phyloP scores from a whole-genome alignment of 1,140 invertebrate genomes.

The Lordiphosa clarofinis region DNA sequence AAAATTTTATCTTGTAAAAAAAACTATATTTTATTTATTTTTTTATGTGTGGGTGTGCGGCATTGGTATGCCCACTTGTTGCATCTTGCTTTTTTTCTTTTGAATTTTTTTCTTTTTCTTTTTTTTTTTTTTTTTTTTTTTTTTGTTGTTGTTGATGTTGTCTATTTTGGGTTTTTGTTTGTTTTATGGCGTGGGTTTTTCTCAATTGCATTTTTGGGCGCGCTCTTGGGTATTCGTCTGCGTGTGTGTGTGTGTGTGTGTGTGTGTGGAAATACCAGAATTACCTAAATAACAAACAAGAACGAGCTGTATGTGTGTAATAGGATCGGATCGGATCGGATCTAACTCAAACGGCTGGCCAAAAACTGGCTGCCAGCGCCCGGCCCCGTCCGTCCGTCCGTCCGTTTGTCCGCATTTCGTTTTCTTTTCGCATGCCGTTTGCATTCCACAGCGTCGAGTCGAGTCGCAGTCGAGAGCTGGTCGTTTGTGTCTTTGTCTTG shows the following conservation, averaged over 20 bases:
- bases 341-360: constrained; percentile 43
- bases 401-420: constrained; percentile 44
- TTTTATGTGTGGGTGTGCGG: constrained; percentile 26
- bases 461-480: constrained; percentile 16
- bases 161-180: constrained; percentile 70
- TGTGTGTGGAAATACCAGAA: constrained; percentile 53
- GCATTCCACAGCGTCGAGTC: constrained; percentile 54
- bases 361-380: constrained; percentile 31
- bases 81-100: too few relatives aligned
- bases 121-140: constrained; percentile 49
- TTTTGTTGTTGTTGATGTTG: constrained; percentile 43
- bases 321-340: constrained; percentile 42
- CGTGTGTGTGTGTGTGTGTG: constrained; percentile 13
- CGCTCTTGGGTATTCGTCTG: constrained; percentile 1
- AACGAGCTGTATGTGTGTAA: constrained; percentile 31
- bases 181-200: constrained; percentile 72
- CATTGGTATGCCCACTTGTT: too few relatives aligned
- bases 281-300: constrained; percentile 47
- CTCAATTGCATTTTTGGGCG: constrained; percentile 59
- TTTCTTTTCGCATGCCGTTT: constrained; percentile 65
- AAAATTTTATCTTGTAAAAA: too few relatives aligned
- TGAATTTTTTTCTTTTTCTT: too few relatives aligned
- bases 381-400: constrained; percentile 20
- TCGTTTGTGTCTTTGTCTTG: background rate
- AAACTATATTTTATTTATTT: too few relatives aligned